Evolutionary conservation across 2,888 invertebrate species (phyloP), one percentile per base, ranked within the genome.

Genomic region (Drosophila falleni): DNA sequence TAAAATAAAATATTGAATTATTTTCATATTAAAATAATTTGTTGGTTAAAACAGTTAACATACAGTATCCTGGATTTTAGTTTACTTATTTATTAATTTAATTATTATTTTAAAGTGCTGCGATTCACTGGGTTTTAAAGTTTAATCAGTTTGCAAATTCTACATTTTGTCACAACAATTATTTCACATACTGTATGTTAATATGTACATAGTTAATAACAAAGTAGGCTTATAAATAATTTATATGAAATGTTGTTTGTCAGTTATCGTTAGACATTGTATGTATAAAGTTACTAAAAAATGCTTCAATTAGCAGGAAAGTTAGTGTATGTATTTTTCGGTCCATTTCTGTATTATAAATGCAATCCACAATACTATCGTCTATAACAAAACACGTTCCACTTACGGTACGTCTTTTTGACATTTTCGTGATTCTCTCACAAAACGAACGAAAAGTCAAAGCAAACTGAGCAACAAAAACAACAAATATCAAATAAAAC

Each of bases 341-440:
- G n/a, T 3, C 2, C 23, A 23, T 23, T 29, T 15, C 16, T 54
- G 42, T 50, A 35, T 0, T 1, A 13, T 19, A n/a, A 23, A 35
- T 23, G 23, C 15, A 26, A 31, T 29, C 13, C 23, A 9, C 63
- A 26, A 5, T 11, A 33, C 35, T 51, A 35, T 23, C 42, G 47
- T 39, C 15, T 29, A 33, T 51, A 33, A 49, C 56, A 35, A 13
- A 49, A 9, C 44, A 11, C 19, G 37, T 19, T 31, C 41, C 39
- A 49, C 46, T 16, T 49, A 54, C 56, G 39, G 66, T 62, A 46
- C 13, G 42, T 51, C 46, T 60, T 35, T 29, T 19, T 64, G 71
- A 58, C 66, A 55, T 61, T 66, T 74, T 71, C 78, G 74, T 71
- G 66, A 71, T 51, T 51, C 58, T 23, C 26, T 19, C 46, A 39